Evolutionary conservation across 2,888 invertebrate genomes (phyloP), one percentile per base, ranked within the genome.

Genomic region (Tridacna crocea): DNA sequence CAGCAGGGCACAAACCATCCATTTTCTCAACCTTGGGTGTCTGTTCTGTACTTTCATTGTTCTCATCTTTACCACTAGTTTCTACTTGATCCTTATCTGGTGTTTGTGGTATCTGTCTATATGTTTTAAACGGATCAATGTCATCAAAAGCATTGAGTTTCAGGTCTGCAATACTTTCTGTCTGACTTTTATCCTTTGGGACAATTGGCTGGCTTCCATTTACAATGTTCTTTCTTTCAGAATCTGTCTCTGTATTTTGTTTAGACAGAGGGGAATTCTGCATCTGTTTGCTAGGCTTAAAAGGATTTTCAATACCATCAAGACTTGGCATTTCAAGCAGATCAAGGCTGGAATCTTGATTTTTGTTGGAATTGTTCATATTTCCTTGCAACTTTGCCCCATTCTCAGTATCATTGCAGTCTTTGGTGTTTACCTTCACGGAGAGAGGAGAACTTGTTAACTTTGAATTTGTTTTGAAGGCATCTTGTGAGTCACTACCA

Each of bases 391-490:
- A 55, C 19, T 55, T 55, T 36, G 36, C 2, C 36, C 2, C 36
- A 4, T 2, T 8, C 36, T 36, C 36, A 36, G 36, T 36, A 36
- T 36, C 36, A 36, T 4, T 36, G 36, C 36, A 36, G 19, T 55
- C 55, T 55, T 15, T 15, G 15, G 55, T 10, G 19, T 55, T 63
- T 26, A 63, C 15, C 8, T 13, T 4, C 15, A 48, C 24, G 48
- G 60, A 22, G 68, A 47, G 58, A 73, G 58, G 17, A 58, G 24
- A 58, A 46, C 36, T 70, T 46, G 19, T 4, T 12, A 66, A 68
- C 55, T 78, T 70, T 72, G 73, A 26, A 19, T 73, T 79, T 6
- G 79, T 24, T 73, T 82, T 79, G 48, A 82, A 79, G 24, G 79
- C 17, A 26, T 70, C 60, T n/a, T 72, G 22, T 2, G 47, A 17